Conservation (phyloP, 2,797 vertebrate genomes). For the Xiphophorus birchmanni region DNA sequence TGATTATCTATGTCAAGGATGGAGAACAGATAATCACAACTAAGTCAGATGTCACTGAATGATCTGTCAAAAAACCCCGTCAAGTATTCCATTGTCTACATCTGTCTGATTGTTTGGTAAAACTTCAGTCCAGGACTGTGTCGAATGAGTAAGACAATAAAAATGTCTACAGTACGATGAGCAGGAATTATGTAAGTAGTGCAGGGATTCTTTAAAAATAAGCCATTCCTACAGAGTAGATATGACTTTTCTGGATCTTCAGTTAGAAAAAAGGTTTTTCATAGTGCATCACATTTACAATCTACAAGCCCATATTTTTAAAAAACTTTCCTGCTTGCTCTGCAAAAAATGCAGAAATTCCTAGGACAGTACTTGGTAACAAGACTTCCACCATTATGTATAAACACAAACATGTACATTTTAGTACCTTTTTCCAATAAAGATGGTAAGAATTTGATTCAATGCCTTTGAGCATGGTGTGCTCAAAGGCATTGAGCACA, state of each 20-base stretch:
- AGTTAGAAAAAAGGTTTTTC: neutral
- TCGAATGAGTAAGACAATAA: neutral
- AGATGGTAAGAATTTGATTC: neutral
- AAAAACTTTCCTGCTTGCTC: neutral
- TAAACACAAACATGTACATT: neutral
- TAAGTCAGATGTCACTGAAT: neutral
- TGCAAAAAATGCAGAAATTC: neutral
- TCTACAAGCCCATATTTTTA: neutral
- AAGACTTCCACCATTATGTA: neutral
- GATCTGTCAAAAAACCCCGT: neutral
- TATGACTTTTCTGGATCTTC: neutral
- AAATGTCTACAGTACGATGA: neutral
- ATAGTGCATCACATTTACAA: neutral
- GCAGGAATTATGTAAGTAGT: neutral
- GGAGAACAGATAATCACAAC: neutral
- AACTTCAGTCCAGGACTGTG: neutral
- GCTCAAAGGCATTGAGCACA: neutral
- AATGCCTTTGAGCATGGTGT: neutral
- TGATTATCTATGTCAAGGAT: neutral
- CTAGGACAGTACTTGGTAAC: neutral
- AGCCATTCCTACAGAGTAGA: neutral
- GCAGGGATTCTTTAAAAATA: neutral
- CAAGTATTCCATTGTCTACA: neutral
- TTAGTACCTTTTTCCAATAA: neutral
- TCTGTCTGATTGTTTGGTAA: neutral